These are phyloP conservation scores for Falco novaeseelandiae DNA, from an alignment of 2,797 vertebrate genomes.

Conservation along the genomic window DNA sequence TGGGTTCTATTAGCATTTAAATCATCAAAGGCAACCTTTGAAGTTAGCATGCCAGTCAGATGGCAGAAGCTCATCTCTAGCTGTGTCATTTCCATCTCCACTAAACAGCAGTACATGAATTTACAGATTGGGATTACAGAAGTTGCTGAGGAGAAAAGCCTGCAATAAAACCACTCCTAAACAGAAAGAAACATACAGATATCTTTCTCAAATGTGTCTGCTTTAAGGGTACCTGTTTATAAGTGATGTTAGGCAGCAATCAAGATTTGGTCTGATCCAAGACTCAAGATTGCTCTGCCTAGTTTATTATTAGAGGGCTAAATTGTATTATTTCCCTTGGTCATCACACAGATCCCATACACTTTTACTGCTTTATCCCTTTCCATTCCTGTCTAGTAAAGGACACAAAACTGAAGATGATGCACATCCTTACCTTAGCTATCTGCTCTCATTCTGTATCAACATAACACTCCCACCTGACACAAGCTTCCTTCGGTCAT, in stretches of 20 bases:
- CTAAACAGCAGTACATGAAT: background rate
- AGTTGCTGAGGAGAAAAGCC: background rate
- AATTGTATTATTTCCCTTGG: background rate
- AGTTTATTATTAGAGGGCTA: background rate
- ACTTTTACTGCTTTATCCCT: background rate
- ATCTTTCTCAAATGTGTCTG: background rate
- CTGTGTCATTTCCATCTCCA: background rate
- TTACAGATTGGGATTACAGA: background rate
- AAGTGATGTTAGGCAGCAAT: background rate
- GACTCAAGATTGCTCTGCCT: background rate
- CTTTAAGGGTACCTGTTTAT: background rate
- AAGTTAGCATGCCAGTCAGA: background rate
- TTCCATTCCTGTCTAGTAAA: background rate
- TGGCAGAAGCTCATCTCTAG: background rate
- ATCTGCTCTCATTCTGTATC: background rate
- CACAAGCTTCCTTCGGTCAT: background rate
- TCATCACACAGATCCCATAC: background rate
- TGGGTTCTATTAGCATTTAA: constrained; percentile 49
- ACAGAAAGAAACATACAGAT: background rate
- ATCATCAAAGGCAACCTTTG: constrained; percentile 39
- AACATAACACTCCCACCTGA: background rate
- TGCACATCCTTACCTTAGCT: background rate
- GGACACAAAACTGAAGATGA: background rate
- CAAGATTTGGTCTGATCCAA: background rate
- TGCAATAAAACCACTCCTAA: background rate